These are phyloP conservation scores for Tarsius wallacei DNA, from an alignment of 2,797 vertebrate genomes.

Conservation along the genomic window DNA sequence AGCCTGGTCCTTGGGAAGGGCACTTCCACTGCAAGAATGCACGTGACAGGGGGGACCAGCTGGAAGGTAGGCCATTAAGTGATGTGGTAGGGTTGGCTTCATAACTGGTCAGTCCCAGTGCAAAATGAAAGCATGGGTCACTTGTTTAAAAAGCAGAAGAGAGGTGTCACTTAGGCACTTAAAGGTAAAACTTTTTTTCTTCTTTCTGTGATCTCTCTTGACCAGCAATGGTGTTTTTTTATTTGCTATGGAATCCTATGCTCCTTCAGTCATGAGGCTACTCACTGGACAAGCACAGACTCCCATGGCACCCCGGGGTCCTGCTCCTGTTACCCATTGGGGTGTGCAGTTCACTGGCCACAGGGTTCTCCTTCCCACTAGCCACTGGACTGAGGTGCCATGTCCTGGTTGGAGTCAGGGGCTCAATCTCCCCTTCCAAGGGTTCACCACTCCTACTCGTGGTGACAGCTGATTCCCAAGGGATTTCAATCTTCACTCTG, in stretches of 20 bases:
- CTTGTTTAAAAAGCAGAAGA: background rate
- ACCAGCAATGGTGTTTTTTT: background rate
- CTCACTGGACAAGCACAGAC: background rate
- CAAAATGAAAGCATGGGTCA: background rate
- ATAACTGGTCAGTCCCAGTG: background rate
- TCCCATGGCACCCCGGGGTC: background rate
- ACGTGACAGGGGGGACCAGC: background rate
- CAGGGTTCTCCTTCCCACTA: background rate
- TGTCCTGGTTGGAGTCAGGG: background rate
- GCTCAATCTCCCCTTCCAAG: background rate
- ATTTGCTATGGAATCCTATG: background rate
- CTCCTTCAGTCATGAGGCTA: background rate
- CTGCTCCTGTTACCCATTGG: background rate
- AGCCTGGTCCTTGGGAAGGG: background rate
- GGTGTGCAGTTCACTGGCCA: fast-evolving
- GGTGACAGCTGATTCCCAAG: no score
- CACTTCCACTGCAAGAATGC: background rate
- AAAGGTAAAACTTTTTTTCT: background rate
- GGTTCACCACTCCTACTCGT: background rate
- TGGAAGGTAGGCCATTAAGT: background rate
- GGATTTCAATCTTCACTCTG: background rate
- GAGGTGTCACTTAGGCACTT: no score
- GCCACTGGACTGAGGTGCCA: background rate
- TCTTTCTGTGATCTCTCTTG: background rate
- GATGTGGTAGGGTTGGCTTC: background rate